Conservation (phyloP, 2,888 invertebrate species). For the Nomada ferruginata region DNA sequence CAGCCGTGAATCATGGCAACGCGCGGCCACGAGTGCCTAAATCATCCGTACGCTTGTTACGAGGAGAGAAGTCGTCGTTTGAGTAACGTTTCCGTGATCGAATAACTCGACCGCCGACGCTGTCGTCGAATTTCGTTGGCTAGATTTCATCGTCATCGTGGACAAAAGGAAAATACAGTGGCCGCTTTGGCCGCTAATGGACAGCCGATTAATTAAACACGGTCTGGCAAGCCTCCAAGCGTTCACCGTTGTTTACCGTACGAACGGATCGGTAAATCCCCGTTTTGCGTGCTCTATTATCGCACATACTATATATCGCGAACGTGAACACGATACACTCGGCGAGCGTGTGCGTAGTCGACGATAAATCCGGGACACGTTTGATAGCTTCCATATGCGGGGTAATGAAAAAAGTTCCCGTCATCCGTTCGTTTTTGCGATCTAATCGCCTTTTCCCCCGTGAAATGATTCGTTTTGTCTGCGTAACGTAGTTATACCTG, state of each 20-base stretch:
- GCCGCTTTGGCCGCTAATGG: conserved; percentile 67
- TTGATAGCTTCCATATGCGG: neutral
- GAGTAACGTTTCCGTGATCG: neutral
- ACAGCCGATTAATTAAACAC: conserved; percentile 70
- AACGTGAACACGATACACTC: neutral
- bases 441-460: neutral
- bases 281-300: conserved; percentile 55
- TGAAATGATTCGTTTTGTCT: neutral
- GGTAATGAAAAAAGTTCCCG: conserved; percentile 31
- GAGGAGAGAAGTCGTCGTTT: neutral
- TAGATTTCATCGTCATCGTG: conserved; percentile 7
- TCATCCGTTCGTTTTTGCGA: neutral
- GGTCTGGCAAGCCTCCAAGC: conserved; percentile 64
- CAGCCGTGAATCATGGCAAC: neutral
- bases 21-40: conserved; percentile 11
- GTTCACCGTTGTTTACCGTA: conserved; percentile 52
- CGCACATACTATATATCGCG: conserved; percentile 46
- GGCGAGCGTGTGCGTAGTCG: neutral
- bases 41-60: conserved; percentile 7
- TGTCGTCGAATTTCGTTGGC: neutral
- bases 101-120: neutral
- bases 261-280: conserved; percentile 55
- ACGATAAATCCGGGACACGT: conserved; percentile 35
- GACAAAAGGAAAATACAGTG: conserved; percentile 63
- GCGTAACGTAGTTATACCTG: neutral